A percentile compares a stretch with the other conserved stretches of the same genome.
Conservation (phyloP, 1,140 invertebrate species). For the Calephelis virginiensis region DNA sequence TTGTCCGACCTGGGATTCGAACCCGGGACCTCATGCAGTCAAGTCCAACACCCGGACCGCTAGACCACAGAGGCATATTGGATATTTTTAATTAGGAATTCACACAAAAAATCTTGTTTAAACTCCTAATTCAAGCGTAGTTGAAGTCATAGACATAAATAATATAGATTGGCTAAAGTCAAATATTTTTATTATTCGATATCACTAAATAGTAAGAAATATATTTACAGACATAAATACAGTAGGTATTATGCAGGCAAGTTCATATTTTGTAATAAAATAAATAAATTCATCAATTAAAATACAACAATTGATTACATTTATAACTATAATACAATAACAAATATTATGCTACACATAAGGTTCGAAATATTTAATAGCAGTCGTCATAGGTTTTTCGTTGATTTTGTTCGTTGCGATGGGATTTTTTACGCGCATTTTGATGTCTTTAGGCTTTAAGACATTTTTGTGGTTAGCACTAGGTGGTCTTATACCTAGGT, state of each 20-base stretch:
- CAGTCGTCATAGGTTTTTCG: constrained; percentile 75
- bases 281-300: constrained; percentile 58
- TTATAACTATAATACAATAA: constrained; percentile 39
- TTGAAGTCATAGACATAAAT: not conserved
- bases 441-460: constrained; percentile 88
- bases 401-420: constrained; percentile 75
- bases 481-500: constrained; percentile 68
- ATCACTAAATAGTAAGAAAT: constrained; percentile 30
- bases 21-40: too few relatives aligned
- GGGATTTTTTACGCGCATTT: constrained; percentile 79
- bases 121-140: too few relatives aligned
- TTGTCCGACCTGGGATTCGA: too few relatives aligned
- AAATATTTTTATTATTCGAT: constrained; percentile 17
- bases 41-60: too few relatives aligned
- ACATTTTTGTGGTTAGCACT: constrained; percentile 87
- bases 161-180: not conserved
- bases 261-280: constrained; percentile 71
- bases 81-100: too few relatives aligned
- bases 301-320: constrained; percentile 36
- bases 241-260: constrained; percentile 69
- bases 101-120: too few relatives aligned
- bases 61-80: too few relatives aligned
- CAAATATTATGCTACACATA: constrained; percentile 65
- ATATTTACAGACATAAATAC: constrained; percentile 73
- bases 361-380: constrained; percentile 78